Evolutionary conservation across 1,140 invertebrate genomes (phyloP).

Genomic region (Chelonus insularis): DNA sequence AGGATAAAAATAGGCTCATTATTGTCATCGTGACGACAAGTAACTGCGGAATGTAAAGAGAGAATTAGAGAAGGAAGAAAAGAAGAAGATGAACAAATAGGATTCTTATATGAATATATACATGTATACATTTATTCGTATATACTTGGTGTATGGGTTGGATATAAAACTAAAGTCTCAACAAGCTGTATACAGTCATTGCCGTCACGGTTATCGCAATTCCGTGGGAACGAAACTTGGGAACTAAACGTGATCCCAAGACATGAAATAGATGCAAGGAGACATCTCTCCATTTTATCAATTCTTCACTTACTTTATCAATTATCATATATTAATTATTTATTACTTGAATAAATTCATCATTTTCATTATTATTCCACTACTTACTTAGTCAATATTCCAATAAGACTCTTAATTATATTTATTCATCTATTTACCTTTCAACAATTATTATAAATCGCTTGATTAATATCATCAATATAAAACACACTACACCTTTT

Average conservation of each 20-base stretch:
- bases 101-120: no score
- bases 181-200: slow-evolving; percentile 5
- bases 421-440: no score
- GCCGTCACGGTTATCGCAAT: slow-evolving; percentile 33
- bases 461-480: no score
- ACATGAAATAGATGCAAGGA: slow-evolving; percentile 14
- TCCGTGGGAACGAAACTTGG: slow-evolving; percentile 30
- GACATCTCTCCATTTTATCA: no score
- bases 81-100: neutral
- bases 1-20: slow-evolving; percentile 24
- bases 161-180: neutral
- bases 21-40: slow-evolving; percentile 28
- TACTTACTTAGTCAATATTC: no score
- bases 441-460: no score
- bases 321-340: no score
- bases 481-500: no score
- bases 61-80: slow-evolving; percentile 3
- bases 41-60: neutral
- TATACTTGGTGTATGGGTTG: neutral
- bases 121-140: neutral
- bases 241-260: slow-evolving; percentile 28
- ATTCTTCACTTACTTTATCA: no score
- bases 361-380: no score
- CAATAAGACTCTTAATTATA: no score
- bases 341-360: no score